Evolutionary conservation across 2,797 vertebrate species (phyloP), one percentile per base, ranked within the genome.

Genomic region (Sebastes itinus): DNA sequence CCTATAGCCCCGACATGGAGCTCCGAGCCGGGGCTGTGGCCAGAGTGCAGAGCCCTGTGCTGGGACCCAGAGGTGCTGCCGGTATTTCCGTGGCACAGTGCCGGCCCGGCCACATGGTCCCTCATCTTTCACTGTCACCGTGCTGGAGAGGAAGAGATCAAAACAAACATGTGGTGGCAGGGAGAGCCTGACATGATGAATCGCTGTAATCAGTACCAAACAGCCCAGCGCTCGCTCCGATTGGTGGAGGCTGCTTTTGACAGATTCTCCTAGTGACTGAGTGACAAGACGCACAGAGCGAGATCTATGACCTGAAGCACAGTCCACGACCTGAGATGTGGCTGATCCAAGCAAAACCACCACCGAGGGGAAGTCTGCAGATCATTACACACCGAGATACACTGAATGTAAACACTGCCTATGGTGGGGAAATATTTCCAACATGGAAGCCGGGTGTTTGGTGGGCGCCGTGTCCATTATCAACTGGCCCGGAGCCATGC

Each of bases 51-150:
- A 82, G 73, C 56, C 78, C 80, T 4, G 27, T 30, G 75, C 63
- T 49, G 80, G 77, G 75, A 86, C 81, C 77, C 25, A 9, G 71
- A 58, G 61, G 69, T 35, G 79, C 68, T 71, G 77, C 78, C 5
- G 81, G 87, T 25, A 52, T 91, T 86, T 92, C 87, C 70, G 52
- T 88, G 86, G 91, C 88, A 42, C 75, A 25, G 85, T 28, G 85
- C 83, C 71, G 68, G 84, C 68, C 72, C 35, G 38, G 85, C 90
- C 93, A 93, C 91, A 94, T 86, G 92, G 84, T 87, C 86, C 93
- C 89, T 94, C 94, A 94, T 95, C 94, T 88, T 91, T 96, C 95
- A 95, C 92, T 95, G 95, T 95, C 94, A 95, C 89, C 6, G 56
- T 64, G 83, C 82, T 83, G 88, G 82, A 78, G 83, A 93, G 92